Evolutionary conservation across 2,888 invertebrate species (phyloP).

Genomic region (Drosophila ustulata): DNA sequence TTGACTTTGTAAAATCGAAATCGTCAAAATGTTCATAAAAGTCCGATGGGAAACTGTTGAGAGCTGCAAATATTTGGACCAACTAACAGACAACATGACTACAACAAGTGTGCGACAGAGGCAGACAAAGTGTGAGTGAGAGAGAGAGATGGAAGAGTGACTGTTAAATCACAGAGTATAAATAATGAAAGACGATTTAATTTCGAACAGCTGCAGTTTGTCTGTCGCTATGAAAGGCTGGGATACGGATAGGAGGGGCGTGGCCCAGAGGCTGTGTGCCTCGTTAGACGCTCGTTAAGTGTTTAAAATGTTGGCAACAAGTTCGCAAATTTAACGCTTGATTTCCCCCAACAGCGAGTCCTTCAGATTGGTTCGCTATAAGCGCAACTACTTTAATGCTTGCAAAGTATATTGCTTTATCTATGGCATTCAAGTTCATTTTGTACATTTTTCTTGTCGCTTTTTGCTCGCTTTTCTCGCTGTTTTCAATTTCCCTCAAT

Average conservation of each 20-base stretch:
- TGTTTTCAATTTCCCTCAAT: constrained; percentile 34
- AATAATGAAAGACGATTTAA: constrained; percentile 78
- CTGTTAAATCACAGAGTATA: constrained; percentile 69
- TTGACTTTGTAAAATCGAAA: constrained; percentile 79
- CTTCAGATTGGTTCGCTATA: background rate
- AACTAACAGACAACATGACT: constrained; percentile 62
- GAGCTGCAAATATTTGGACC: constrained; percentile 70
- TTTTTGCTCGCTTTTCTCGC: constrained; percentile 9
- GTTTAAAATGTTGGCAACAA: constrained; percentile 40
- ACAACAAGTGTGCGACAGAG: background rate
- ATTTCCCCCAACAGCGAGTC: constrained; percentile 27
- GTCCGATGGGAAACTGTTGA: constrained; percentile 61
- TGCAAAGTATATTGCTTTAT: constrained; percentile 12
- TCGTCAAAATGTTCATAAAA: constrained; percentile 78
- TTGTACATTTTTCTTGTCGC: constrained; percentile 13
- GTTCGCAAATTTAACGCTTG: constrained; percentile 60
- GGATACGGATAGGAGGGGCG: background rate
- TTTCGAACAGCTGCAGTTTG: constrained; percentile 66
- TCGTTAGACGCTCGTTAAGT: constrained; percentile 23
- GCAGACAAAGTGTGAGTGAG: background rate
- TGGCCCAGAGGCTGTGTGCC: constrained; percentile 3
- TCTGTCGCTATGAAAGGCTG: background rate
- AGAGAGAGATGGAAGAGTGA: constrained; percentile 2
- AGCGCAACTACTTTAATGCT: constrained; percentile 13
- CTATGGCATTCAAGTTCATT: constrained; percentile 6